Conservation (phyloP, 2,888 invertebrate genomes). For the Brachyptera risi region DNA sequence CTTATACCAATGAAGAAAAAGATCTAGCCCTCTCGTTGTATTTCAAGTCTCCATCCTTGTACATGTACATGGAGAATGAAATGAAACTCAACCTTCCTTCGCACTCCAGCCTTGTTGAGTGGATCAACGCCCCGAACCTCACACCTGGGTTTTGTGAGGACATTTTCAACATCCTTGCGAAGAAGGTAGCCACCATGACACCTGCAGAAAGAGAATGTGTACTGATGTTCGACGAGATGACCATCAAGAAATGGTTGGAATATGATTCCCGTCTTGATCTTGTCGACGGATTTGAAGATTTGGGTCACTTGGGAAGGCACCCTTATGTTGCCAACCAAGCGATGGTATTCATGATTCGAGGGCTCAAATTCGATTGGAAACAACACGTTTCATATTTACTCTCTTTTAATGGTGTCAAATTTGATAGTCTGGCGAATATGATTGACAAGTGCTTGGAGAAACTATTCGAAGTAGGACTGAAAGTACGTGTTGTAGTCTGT, state of each 20-base stretch:
- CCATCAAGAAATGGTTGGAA: slow-evolving; percentile 34
- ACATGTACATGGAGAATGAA: slow-evolving; percentile 33
- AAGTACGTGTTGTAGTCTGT: slow-evolving; percentile 33
- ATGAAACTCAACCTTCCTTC: slow-evolving; percentile 36
- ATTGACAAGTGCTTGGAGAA: slow-evolving; percentile 28
- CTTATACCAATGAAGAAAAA: slow-evolving; percentile 37
- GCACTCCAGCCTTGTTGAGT: slow-evolving; percentile 34
- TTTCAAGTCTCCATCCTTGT: slow-evolving; percentile 38
- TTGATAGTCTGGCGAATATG: slow-evolving; percentile 22
- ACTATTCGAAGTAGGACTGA: slow-evolving; percentile 29
- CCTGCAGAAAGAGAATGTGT: slow-evolving; percentile 34
- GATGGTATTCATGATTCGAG: slow-evolving; percentile 36
- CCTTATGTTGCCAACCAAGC: slow-evolving; percentile 34
- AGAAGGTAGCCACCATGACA: slow-evolving; percentile 35
- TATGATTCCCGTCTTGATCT: slow-evolving; percentile 34
- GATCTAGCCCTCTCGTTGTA: slow-evolving; percentile 36
- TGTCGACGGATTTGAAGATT: slow-evolving; percentile 35
- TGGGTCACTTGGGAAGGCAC: slow-evolving; percentile 32
- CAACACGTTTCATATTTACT: slow-evolving; percentile 36
- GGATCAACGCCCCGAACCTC: slow-evolving; percentile 36
- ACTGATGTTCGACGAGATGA: slow-evolving; percentile 36
- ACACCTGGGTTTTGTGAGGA: slow-evolving; percentile 33
- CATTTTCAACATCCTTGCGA: slow-evolving; percentile 33
- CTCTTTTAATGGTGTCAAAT: slow-evolving; percentile 27
- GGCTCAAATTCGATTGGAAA: slow-evolving; percentile 35